Evolutionary conservation across 2,113 vertebrate genomes (phyloP).

Genomic region (Corythornis madagascariensis): DNA sequence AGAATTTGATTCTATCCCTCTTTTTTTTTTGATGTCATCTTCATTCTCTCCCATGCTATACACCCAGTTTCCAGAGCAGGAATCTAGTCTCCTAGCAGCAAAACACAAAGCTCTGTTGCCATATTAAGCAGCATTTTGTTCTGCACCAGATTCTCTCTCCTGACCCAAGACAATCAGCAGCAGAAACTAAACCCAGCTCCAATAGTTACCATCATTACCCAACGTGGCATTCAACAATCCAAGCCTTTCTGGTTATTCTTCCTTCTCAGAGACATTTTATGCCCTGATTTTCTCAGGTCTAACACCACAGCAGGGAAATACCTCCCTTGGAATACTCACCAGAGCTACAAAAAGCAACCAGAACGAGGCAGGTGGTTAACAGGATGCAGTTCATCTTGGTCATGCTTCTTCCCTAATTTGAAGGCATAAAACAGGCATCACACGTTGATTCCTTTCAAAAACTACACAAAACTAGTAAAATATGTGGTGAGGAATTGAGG

Average conservation of each 20-base stretch:
- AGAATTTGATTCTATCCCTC: not conserved
- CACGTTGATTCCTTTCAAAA: not conserved
- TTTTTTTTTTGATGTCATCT: not conserved
- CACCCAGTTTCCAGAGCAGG: not conserved
- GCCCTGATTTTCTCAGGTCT: not conserved
- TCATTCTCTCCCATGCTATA: not conserved
- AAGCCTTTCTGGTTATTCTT: not conserved
- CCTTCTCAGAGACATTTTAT: not conserved
- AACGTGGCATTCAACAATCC: not conserved
- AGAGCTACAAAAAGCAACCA: slow-evolving; percentile 25
- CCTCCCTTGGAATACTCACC: slow-evolving; percentile 42
- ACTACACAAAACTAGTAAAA: not conserved
- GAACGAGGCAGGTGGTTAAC: not conserved
- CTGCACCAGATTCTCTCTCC: accelerated
- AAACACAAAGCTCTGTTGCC: not conserved
- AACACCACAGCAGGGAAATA: not conserved
- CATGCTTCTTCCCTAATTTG: slow-evolving; percentile 2
- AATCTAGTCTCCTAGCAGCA: not conserved
- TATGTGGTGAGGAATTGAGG: accelerated
- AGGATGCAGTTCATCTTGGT: slow-evolving; percentile 50
- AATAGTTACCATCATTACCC: too few species aligned
- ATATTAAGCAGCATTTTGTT: not conserved
- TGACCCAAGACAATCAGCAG: not conserved
- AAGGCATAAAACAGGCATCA: not conserved
- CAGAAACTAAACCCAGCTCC: not conserved